phyloP scores from a whole-genome alignment of 2,888 invertebrate genomes.

The Allacma fusca region DNA sequence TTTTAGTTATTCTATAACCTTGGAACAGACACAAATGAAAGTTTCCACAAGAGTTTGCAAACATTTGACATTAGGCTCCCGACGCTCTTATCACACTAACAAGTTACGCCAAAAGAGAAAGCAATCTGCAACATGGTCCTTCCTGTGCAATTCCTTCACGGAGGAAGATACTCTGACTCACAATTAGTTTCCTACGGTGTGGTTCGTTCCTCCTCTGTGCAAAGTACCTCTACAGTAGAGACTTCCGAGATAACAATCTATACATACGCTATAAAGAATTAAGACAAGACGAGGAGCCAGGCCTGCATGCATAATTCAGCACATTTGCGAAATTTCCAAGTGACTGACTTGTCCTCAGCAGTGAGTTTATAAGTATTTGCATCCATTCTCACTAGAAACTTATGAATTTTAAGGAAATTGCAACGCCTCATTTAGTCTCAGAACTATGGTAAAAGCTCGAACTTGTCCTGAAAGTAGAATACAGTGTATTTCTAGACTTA shows the following conservation, averaged over 20 bases:
- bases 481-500: too few species aligned
- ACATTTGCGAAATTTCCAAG: conserved; percentile 2
- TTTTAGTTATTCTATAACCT: too few species aligned
- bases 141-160: background rate
- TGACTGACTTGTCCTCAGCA: background rate
- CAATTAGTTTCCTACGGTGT: too few species aligned
- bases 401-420: conserved; percentile 11
- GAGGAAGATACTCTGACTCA: background rate
- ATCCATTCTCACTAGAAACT: background rate
- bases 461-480: background rate
- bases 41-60: conserved; percentile 14
- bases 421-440: background rate
- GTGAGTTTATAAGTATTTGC: background rate
- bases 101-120: background rate
- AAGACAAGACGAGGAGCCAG: background rate
- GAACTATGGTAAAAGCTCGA: background rate
- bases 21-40: conserved; percentile 7
- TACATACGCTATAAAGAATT: background rate
- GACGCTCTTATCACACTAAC: conserved; percentile 8
- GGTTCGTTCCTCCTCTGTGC: too few species aligned
- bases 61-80: conserved; percentile 31
- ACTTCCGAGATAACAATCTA: too few species aligned
- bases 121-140: background rate
- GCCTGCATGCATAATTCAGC: background rate
- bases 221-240: too few species aligned